A percentile compares a stretch with the other conserved stretches of the same genome.
phyloP scores from a whole-genome alignment of 2,113 vertebrate species.

The Gobius niger region DNA sequence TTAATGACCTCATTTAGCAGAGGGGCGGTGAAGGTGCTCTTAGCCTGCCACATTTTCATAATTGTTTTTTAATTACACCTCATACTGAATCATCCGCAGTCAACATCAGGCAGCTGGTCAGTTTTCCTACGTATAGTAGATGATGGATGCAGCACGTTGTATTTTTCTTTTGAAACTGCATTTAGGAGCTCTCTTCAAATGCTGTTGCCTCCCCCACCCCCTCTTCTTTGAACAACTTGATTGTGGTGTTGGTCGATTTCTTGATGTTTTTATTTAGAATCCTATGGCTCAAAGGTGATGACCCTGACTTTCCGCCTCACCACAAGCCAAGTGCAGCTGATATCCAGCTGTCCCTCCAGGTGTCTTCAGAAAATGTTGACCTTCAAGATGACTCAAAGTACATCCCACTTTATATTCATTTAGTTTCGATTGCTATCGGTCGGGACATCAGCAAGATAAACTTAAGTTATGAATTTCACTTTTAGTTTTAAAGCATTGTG shows the following conservation, averaged over 20 bases:
- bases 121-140: constrained; percentile 61
- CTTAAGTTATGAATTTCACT: no score
- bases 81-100: constrained; percentile 82
- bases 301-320: constrained; percentile 17
- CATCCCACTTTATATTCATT: not conserved
- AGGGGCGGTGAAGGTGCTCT: constrained; percentile 75
- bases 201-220: no score
- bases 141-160: constrained; percentile 70
- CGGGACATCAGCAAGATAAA: no score
- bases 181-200: not conserved
- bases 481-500: no score
- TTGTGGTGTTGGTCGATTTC: not conserved
- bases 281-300: constrained; percentile 22
- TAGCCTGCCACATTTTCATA: constrained; percentile 81
- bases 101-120: constrained; percentile 83
- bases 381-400: constrained; percentile 27
- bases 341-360: constrained; percentile 38
- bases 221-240: not conserved
- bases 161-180: not conserved
- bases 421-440: not conserved
- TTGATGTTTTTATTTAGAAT: constrained; percentile 6
- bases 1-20: constrained; percentile 80
- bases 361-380: constrained; percentile 42
- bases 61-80: constrained; percentile 87
- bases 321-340: constrained; percentile 21